Percentiles rank a stretch among this genome's conserved stretches.
phyloP scores from a whole-genome alignment of 1,140 invertebrate species.

The Augochlora pura region DNA sequence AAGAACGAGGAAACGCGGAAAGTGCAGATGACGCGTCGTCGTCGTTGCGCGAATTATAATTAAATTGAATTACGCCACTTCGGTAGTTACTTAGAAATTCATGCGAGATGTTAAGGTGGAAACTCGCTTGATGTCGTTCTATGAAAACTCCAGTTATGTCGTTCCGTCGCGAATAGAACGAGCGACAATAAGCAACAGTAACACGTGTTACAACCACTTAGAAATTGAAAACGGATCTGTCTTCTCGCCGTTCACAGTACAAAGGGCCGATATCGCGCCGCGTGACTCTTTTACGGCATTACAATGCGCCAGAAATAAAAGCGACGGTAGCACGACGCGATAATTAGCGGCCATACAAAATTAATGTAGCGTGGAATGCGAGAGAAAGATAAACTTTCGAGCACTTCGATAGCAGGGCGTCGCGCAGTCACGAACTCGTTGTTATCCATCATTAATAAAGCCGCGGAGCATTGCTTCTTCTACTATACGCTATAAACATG shows the following conservation, averaged over 20 bases:
- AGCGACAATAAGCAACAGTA: slow-evolving; percentile 31
- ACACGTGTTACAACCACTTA: slow-evolving; percentile 14
- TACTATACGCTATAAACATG: slow-evolving; percentile 41
- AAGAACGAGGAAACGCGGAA: slow-evolving; percentile 4
- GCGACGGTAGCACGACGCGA: slow-evolving; percentile 43
- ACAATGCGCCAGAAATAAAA: slow-evolving; percentile 56
- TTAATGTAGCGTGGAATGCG: slow-evolving; percentile 63
- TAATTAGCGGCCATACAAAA: slow-evolving; percentile 62
- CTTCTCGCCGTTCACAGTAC: background rate
- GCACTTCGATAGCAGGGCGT: slow-evolving; percentile 25
- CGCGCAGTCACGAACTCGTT: slow-evolving; percentile 27
- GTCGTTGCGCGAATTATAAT: slow-evolving; percentile 65
- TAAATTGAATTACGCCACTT: slow-evolving; percentile 71
- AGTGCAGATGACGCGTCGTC: slow-evolving; percentile 64
- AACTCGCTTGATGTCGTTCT: slow-evolving; percentile 50
- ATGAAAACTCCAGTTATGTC: slow-evolving; percentile 26
- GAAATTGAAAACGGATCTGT: background rate
- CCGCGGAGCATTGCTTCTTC: slow-evolving; percentile 51
- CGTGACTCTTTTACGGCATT: slow-evolving; percentile 34
- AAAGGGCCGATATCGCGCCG: slow-evolving; percentile 1
- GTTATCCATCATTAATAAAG: slow-evolving; percentile 63
- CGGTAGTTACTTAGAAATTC: slow-evolving; percentile 62
- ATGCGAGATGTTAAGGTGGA: slow-evolving; percentile 61
- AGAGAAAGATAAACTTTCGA: slow-evolving; percentile 58
- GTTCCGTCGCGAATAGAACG: slow-evolving; percentile 23